phyloP scores from a whole-genome alignment of 2,888 invertebrate genomes.

The Fragum sueziense region DNA sequence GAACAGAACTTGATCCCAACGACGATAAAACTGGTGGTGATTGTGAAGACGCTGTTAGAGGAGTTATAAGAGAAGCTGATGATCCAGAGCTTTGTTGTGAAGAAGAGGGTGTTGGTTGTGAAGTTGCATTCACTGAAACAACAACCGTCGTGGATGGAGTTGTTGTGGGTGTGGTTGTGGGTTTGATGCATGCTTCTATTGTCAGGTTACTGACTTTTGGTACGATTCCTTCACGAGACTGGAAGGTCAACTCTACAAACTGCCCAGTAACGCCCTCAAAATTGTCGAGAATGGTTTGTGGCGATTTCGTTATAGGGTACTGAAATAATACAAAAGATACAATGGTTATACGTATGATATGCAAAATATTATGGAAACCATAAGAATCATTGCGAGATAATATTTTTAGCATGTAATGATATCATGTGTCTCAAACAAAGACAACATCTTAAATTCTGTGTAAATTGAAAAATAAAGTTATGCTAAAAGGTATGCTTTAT shows the following conservation, averaged over 20 bases:
- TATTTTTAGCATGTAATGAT: no score
- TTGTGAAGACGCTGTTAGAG: background rate
- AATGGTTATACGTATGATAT: no score
- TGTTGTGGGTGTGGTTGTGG: conserved; percentile 1
- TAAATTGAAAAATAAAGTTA: no score
- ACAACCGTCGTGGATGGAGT: background rate
- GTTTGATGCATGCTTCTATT: conserved; percentile 26
- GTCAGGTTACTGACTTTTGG: conserved; percentile 8
- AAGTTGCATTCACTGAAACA: background rate
- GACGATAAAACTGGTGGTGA: background rate
- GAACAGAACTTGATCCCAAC: background rate
- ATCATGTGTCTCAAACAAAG: no score
- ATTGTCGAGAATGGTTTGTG: conserved; percentile 21
- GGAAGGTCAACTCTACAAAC: conserved; percentile 16
- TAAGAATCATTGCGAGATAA: no score
- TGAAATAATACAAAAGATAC: conserved; percentile 11
- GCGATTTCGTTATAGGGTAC: conserved; percentile 10
- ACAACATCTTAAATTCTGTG: no score
- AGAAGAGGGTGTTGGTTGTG: background rate
- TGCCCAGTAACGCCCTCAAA: conserved; percentile 13
- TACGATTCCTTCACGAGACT: conserved; percentile 3
- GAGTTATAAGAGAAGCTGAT: background rate
- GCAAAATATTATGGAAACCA: no score
- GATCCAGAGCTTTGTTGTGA: background rate
- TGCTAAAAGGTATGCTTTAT: no score